Base-by-base conservation (phyloP, 2,888 invertebrate genomes). In the Tetramorium bicarinatum region DNA sequence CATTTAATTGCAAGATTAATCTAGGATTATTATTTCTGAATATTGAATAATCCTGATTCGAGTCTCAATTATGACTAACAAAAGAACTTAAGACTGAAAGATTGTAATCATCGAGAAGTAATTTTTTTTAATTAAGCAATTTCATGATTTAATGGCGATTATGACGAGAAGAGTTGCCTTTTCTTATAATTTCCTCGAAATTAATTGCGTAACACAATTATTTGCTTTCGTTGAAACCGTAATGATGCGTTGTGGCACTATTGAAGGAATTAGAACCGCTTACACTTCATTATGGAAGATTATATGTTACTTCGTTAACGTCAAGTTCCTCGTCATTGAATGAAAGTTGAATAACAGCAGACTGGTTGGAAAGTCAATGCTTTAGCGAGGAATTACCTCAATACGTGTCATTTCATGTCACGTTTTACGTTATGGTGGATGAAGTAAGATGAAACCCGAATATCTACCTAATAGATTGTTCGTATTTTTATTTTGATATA, bases 251-350 rank as follows among this genome's bases (percentile, higher is more conserved):
- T 75, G 47, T 49, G 6, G 11, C 3, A 25, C 62, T 62, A 49
- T 38, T 75, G 15, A 9, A 61, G n/a, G 49, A 75, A 61, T 54
- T 15, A 62, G 7, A 34, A 8, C 18, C 41, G 25, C 13, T 74
- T 44, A 49, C 18, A 49, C 25, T 15, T 76, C 49, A 59, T 49
- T 61, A 38, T 15, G 13, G 15, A 29, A 77, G n/a, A 66, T 66
- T 52, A 66, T 54, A 54, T 9, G 29, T 77, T 44, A 77, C 21
- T n/a, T 41, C 3, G 13, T 54, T 77, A 66, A 56, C 38, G 1
- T 18, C 25, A 54, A 54, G 15, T 77, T 54, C 15, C 54, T 77
- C 29, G 54, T 54, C 15, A 29, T n/a, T 66, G 54, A 66, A 77
- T 25, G n/a, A 25, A 52, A 59, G 29, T 49, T 49, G 21, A 76